Base-by-base conservation (phyloP, 2,888 invertebrate species). In the Trypoxylon attenuatum region DNA sequence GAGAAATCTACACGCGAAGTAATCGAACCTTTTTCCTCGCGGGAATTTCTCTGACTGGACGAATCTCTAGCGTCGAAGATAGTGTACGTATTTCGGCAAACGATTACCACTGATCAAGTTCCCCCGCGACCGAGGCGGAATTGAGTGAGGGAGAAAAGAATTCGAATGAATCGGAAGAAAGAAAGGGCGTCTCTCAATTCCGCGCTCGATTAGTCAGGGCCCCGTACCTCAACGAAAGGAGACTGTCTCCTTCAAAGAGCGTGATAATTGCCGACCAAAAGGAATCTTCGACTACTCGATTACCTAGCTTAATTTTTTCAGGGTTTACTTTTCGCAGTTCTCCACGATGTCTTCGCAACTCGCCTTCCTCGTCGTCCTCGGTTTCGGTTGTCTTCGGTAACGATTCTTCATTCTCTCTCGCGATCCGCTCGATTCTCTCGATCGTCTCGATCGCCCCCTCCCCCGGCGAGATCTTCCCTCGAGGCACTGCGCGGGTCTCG, bases 401-500 rank as follows among this genome's bases (percentile, higher is more conserved):
- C 5, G 27, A 16, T 51, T 16, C 41, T n/a, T 33, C 46, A 27
- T 54, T 19, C 63, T 49, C 49, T 19, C 16, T 22, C 41, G 15
- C 53, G 42, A 42, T 47, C 47, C 47, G 33, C 42, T 50, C 23
- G 33, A 27, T 25, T 38, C 27, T 38, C 15, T 21, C 39, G 41
- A 15, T 52, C 23, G 13, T 53, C 19, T 16, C 16, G 33, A 33
- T 10, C n/a, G 3, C 33, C 21, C 16, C 47, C 22, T 29, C 27
- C 39, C 23, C n/a, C n/a, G n/a, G 43, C 33, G 19, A 21, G 21
- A 6, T 55, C 56, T 56, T 65, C 43, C 47, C 49, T 56, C 64
- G 71, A 61, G 67, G 64, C 43, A 52, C 47, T 38, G n/a, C 54
- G n/a, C n/a, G 63, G 69, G 63, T 69, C 63, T 71, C 66, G 69